Evolutionary conservation across 2,888 invertebrate genomes (phyloP), one percentile per base, ranked within the genome.

Genomic region (Pharmacophagus antenor): DNA sequence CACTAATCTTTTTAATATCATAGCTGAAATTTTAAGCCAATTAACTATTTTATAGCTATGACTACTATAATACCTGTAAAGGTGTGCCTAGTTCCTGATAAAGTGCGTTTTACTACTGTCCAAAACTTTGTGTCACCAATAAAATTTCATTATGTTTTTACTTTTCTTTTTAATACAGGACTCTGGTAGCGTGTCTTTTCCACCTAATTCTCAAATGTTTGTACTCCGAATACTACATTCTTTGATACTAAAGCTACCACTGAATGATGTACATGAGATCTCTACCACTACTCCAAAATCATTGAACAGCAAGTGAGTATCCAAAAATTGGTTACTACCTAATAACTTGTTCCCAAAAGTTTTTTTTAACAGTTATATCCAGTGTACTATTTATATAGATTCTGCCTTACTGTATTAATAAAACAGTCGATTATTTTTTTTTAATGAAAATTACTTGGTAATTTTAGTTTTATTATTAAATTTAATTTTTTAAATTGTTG

Each of bases 211-310:
- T 10, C 7, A 12, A 17, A 51, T 20, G 25, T 10, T 48, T 17
- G 52, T 58, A 17, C 37, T 41, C 53, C 23, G 22, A 1, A n/a
- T 58, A 20, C 41, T 58, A 7, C 37, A 42, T 48, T 53, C 58
- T 2, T 48, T 58, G 47, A 46, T 58, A 25, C 20, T 23, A 4
- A 6, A 48, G 8, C 53, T 58, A 12, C 52, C 58, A 10, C 15
- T 58, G 8, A 31, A 17, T 27, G 41, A 58, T 25, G 8, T 21
- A 7, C 31, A 31, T 17, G 42, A 46, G 10, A 41, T 10, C 20
- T 42, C 25, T 10, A 21, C 18, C 7, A n/a, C n/a, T 31, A 47
- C 31, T 18, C 1, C 20, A 15, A 21, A 20, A 12, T 12, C 10
- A 18, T 57, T 18, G 12, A 23, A 47, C 12, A 53, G 41, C 23